Conservation (phyloP, 2,113 vertebrate genomes). For the Grallaria varia region DNA sequence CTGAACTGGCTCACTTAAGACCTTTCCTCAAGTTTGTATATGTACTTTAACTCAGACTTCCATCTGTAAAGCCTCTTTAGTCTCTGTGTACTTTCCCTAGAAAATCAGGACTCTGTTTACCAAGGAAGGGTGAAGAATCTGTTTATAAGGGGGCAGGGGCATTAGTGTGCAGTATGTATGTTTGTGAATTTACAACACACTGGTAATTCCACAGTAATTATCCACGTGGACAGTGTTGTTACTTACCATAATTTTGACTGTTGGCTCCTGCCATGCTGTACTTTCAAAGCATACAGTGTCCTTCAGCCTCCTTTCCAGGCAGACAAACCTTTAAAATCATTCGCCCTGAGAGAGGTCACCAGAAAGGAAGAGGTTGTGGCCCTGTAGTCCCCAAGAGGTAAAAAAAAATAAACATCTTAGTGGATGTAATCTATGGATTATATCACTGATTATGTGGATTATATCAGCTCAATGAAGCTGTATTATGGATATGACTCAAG, state of each 20-base stretch:
- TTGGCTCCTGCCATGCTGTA: not conserved
- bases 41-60: not conserved
- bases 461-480: not conserved
- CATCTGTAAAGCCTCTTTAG: not conserved
- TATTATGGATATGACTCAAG: not conserved
- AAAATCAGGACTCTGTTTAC: not conserved
- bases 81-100: not conserved
- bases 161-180: not conserved
- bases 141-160: accelerated
- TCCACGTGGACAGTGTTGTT: accelerated
- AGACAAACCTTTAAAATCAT: not conserved
- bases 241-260: not conserved
- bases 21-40: not conserved
- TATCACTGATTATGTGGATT: not conserved
- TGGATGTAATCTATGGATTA: not conserved
- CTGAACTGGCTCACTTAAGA: not conserved
- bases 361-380: not conserved
- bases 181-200: not conserved
- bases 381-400: not conserved
- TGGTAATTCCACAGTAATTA: not conserved
- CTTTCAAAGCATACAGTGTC: not conserved
- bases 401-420: not conserved
- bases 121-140: not conserved
- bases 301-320: not conserved
- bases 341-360: not conserved